Evolutionary conservation across 2,797 vertebrate species (phyloP).

Genomic region (Manis javanica): DNA sequence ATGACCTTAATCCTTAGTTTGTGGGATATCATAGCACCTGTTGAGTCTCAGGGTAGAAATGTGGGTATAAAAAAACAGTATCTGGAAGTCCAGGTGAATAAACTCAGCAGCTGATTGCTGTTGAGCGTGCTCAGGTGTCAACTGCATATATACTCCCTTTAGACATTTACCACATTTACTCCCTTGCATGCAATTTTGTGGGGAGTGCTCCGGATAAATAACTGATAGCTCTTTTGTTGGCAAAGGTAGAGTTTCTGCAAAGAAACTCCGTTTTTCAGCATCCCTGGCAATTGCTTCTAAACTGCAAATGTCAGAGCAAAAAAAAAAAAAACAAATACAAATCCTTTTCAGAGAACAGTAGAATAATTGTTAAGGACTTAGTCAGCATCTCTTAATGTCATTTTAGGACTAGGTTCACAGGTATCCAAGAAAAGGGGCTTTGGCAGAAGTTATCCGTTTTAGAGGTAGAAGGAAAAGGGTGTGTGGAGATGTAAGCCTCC

Average conservation of each 20-base stretch:
- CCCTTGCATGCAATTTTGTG: background rate
- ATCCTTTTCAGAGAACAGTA: slow-evolving; percentile 51
- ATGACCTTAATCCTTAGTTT: background rate
- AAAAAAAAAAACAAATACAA: background rate
- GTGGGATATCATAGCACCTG: background rate
- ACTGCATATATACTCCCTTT: background rate
- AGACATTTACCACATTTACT: background rate
- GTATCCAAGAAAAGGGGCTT: background rate
- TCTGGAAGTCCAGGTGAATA: background rate
- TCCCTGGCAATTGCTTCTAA: slow-evolving; percentile 36
- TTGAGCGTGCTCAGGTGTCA: background rate
- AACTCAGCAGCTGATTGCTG: background rate
- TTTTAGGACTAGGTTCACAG: background rate
- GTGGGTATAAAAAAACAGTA: background rate
- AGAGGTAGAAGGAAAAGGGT: background rate
- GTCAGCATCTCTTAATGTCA: background rate
- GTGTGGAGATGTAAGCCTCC: background rate
- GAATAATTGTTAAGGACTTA: slow-evolving; percentile 39
- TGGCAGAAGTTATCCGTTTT: background rate
- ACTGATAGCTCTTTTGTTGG: background rate
- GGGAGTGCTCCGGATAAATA: background rate
- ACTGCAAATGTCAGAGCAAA: slow-evolving; percentile 48
- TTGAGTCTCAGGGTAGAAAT: background rate
- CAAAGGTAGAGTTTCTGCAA: slow-evolving; percentile 38
- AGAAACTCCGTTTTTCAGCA: slow-evolving; percentile 56